Base-by-base conservation (phyloP, 1,140 invertebrate species). In the Papilio machaon region DNA sequence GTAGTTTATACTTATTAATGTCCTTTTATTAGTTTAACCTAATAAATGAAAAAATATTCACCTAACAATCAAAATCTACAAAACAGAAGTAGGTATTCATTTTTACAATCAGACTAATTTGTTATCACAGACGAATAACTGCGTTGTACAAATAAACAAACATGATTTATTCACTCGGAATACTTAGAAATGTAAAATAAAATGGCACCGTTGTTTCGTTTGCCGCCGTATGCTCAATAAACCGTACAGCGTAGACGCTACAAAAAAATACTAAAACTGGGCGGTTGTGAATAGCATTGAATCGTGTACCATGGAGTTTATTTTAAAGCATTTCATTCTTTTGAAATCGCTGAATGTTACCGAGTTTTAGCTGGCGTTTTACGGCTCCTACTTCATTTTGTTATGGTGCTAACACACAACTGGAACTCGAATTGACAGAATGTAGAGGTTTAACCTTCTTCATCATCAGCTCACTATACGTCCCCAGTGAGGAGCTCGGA, bases 251-350 rank as follows among this genome's bases (percentile, higher is more conserved):
- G 64, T 35, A 67, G 64, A 67, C 64, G 11, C 30, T 13, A 67
- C 23, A 67, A 67, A 67, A 67, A 67, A 67, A 67, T 67, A 38
- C 10, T 67, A 67, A 67, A 67, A 67, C 64, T 15, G 64, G 13
- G 30, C 64, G 13, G 23, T 30, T 67, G 23, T 67, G 64, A 67
- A 67, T 67, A 67, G 64, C 64, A 38, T 30, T 30, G 23, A 35
- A 67, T 67, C 64, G 15, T 67, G 64, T 35, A 35, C 23, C 64
- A 35, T 67, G 30, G 30, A 30, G 30, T 67, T 13, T 67, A 35
- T 35, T 67, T 35, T 67, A 67, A 67, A 38, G 30, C 23, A 15
- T 38, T 67, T 35, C 30, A 67, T 35, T 30, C 64, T 67, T 67
- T 60, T 67, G 10, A 67, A 35, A 35, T 35, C 64, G 64, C 30